phyloP scores from a whole-genome alignment of 2,888 invertebrate genomes.

The Bellardia pandia region DNA sequence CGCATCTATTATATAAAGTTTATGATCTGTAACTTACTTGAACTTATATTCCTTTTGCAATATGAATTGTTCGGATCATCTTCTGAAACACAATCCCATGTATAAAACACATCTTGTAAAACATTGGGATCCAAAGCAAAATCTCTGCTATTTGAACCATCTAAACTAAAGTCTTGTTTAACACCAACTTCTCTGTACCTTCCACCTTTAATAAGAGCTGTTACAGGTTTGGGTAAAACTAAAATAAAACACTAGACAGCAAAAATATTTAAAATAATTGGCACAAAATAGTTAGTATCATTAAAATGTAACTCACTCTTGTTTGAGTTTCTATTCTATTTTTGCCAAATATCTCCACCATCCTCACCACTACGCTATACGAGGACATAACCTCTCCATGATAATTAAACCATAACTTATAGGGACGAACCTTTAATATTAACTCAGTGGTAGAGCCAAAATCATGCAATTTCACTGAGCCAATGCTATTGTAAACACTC shows the following conservation, averaged over 20 bases:
- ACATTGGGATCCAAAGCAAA: constrained; percentile 67
- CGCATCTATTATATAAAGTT: neutral
- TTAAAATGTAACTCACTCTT: constrained; percentile 53
- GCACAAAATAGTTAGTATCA: no score
- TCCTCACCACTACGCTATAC: constrained; percentile 65
- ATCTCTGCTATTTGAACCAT: constrained; percentile 75
- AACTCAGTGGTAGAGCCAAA: constrained; percentile 61
- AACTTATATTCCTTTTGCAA: constrained; percentile 66
- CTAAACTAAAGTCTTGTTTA: constrained; percentile 59
- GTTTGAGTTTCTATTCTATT: constrained; percentile 29
- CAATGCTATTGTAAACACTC: constrained; percentile 73
- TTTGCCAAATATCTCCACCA: constrained; percentile 44
- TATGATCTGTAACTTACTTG: constrained; percentile 59
- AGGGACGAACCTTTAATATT: constrained; percentile 72
- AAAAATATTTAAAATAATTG: neutral
- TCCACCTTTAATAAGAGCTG: constrained; percentile 74
- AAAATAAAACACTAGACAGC: constrained; percentile 74
- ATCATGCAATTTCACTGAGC: constrained; percentile 69
- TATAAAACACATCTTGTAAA: constrained; percentile 71
- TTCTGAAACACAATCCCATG: constrained; percentile 74
- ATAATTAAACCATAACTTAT: constrained; percentile 75
- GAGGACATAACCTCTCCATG: constrained; percentile 73
- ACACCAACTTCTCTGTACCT: constrained; percentile 64
- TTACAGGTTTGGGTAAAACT: constrained; percentile 73
- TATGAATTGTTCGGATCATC: constrained; percentile 56